Percentiles rank a stretch among this genome's conserved stretches.
Evolutionary conservation across 2,888 invertebrate species (phyloP).

Genomic region (Apamea monoglypha): DNA sequence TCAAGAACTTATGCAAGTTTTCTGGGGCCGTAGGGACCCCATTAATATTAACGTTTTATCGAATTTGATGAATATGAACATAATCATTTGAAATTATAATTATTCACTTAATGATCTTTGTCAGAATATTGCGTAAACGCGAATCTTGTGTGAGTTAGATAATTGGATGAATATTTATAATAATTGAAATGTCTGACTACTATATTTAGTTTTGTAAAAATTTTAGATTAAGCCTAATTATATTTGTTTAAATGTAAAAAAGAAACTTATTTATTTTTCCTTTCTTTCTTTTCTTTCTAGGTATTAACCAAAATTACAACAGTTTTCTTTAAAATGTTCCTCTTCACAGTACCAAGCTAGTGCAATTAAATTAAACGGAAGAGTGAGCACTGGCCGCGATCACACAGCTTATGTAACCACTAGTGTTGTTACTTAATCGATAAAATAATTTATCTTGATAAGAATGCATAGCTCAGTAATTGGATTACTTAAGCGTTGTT

Average conservation of each 20-base stretch:
- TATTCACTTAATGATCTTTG: slow-evolving; percentile 24
- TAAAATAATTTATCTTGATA: slow-evolving; percentile 77
- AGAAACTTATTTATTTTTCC: no score
- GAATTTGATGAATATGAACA: background rate
- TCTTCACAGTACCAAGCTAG: slow-evolving; percentile 67
- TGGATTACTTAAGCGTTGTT: slow-evolving; percentile 74
- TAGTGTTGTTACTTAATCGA: slow-evolving; percentile 83
- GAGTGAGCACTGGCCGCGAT: slow-evolving; percentile 80
- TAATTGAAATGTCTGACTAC: slow-evolving; percentile 34
- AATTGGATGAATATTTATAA: slow-evolving; percentile 45
- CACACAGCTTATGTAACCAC: slow-evolving; percentile 71
- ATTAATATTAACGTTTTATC: background rate
- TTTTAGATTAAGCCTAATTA: slow-evolving; percentile 2
- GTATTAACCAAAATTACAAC: background rate
- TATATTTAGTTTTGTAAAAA: slow-evolving; percentile 42
- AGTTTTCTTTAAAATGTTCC: slow-evolving; percentile 52
- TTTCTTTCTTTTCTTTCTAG: background rate
- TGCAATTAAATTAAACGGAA: slow-evolving; percentile 87
- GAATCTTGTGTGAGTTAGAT: slow-evolving; percentile 26
- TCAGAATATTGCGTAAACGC: slow-evolving; percentile 37
- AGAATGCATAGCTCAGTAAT: slow-evolving; percentile 73
- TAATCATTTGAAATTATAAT: slow-evolving; percentile 29
- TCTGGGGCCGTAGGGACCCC: background rate
- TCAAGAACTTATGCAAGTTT: background rate
- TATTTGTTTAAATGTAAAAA: background rate